Evolutionary conservation across 2,113 vertebrate species (phyloP), one percentile per base, ranked within the genome.

Genomic region (Cephalopterus ornatus): DNA sequence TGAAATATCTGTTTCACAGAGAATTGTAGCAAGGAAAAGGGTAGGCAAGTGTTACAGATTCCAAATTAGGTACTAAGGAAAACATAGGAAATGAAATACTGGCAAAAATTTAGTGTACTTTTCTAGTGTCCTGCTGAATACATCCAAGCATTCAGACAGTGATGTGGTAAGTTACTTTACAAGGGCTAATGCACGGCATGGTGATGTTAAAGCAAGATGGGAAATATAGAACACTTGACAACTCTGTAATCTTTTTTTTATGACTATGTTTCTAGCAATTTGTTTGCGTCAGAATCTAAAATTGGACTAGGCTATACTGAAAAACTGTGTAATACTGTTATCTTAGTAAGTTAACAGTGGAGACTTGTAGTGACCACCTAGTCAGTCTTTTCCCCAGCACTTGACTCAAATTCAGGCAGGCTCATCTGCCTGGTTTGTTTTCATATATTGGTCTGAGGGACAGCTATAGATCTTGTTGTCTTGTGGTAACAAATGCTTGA

Each of bases 141-240:
- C 18, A n/a, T 46, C 74, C 52, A 80, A 39, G 46, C 73, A 47
- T 28, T 35, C 52, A 79, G 52, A 39, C 50, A 68, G 61, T 91
- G 88, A 35, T 87, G 53, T 50, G 59, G 19, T 87, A n/a, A 49
- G 26, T 93, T 84, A 61, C 50, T 67, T 89, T 89, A 41, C 68
- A 83, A 92, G 70, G 78, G 5, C 24, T 95, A 94, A 87, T 61
- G 11, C 27, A 30, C 19, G 4, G 49, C 52, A 42, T 52, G 66
- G 28, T 53, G 94, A 80, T n/a, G 47, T 86, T 95, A 74, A 91
- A 91, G 97, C 73, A 94, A 92, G 28, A 2, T 74, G 68, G 56
- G 75, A 76, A 93, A 78, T 70, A 62, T 0, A 47, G 39, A 63
- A 53, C 6, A 8, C 3, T 32, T 32, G 81, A n/a, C 22, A 68